Conservation (phyloP, 1,140 invertebrate genomes). For the Geopemphigus sp. region DNA sequence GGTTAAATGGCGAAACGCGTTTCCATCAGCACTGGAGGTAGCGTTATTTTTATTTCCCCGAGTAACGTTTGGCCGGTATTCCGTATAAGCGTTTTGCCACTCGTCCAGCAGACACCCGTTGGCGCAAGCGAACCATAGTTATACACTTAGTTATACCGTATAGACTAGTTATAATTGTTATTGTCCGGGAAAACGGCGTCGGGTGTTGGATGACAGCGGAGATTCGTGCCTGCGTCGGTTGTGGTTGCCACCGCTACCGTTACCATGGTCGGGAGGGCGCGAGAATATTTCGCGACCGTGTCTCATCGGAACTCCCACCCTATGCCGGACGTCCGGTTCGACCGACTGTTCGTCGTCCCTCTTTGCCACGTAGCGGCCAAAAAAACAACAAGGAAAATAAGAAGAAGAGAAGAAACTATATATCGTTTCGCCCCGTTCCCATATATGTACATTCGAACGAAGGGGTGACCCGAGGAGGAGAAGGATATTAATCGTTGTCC, state of each 20-base stretch:
- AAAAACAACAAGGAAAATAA: not conserved
- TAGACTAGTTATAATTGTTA: constrained; percentile 1
- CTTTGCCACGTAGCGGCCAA: too few relatives aligned
- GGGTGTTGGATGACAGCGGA: constrained; percentile 1
- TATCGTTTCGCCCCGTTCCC: constrained; percentile 7
- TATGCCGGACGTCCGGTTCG: constrained; percentile 19
- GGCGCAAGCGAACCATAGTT: too few relatives aligned
- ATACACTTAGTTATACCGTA: too few relatives aligned
- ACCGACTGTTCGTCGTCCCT: not conserved
- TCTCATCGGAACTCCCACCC: not conserved
- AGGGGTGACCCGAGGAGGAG: constrained; percentile 5
- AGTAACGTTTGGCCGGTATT: constrained; percentile 11
- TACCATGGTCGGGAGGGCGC: not conserved
- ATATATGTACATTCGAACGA: not conserved
- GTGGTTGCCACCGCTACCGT: not conserved
- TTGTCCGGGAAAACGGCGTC: not conserved
- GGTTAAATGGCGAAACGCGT: not conserved
- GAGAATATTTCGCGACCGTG: constrained; percentile 14
- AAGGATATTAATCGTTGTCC: constrained; percentile 35
- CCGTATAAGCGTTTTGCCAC: too few relatives aligned
- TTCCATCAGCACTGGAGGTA: not conserved
- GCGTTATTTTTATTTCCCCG: not conserved
- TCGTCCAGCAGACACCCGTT: not conserved
- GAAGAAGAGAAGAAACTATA: constrained; percentile 18
- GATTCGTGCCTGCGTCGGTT: not conserved